These are phyloP conservation scores for Xyrichtys novacula DNA, from an alignment of 2,797 vertebrate species.

Conservation along the genomic window DNA sequence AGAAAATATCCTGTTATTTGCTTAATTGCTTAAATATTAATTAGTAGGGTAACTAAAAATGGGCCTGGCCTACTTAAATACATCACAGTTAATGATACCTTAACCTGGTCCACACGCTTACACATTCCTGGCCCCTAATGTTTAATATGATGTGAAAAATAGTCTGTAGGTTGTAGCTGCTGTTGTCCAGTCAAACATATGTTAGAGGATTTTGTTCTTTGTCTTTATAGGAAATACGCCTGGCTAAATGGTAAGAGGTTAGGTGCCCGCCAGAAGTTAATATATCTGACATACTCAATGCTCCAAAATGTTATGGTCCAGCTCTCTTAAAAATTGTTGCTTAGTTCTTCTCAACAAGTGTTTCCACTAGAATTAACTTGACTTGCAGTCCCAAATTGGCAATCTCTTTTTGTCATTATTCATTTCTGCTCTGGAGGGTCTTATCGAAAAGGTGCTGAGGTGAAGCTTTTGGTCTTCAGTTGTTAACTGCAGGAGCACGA, in stretches of 20 bases:
- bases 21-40: too few relatives aligned
- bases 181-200: neutral
- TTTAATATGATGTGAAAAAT: neutral
- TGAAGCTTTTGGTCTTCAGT: conserved; percentile 7
- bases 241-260: neutral
- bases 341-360: conserved; percentile 13
- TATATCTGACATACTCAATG: neutral
- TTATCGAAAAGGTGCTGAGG: conserved; percentile 15
- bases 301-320: conserved; percentile 2
- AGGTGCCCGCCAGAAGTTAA: neutral
- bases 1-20: too few relatives aligned
- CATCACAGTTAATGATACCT: too few relatives aligned
- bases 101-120: too few relatives aligned
- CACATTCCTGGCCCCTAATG: too few relatives aligned
- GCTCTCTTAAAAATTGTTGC: conserved; percentile 2
- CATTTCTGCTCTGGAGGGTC: neutral
- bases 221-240: neutral
- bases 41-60: too few relatives aligned
- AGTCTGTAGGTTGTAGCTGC: neutral
- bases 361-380: conserved; percentile 1
- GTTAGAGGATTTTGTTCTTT: neutral
- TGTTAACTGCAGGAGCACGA: conserved; percentile 29
- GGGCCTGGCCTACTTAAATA: too few relatives aligned
- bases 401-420: neutral
- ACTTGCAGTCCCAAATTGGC: neutral